Evolutionary conservation across 2,113 vertebrate species (phyloP), one percentile per base, ranked within the genome.

Genomic region (Drymodes brunneopygia): DNA sequence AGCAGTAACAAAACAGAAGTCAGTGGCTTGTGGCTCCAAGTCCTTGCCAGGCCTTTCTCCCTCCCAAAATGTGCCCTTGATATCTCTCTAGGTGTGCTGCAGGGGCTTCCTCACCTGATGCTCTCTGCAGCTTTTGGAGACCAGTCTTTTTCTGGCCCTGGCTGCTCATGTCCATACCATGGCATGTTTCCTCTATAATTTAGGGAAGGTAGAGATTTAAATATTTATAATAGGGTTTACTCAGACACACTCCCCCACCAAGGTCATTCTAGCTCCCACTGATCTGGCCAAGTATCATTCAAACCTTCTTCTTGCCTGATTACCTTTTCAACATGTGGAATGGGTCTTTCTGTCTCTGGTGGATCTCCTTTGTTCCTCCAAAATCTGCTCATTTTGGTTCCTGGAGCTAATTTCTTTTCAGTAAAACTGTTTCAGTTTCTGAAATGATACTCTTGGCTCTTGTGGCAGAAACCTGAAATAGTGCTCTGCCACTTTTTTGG

Each of bases 401-500:
- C 40, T 71, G 33, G 28, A 80, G 18, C 28, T 9, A 13, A 79
- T 72, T 91, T 65, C 20, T 80, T 75, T 81, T 36, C 33, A 50
- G 42, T 61, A 72, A 24, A 53, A 29, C 12, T 15, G 6, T 65
- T 77, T 57, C 19, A 56, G 42, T 58, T 31, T 61, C 50, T 89
- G 62, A 86, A 81, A 74, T 42, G 1, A 61, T 50, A 50, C 15
- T 83, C 42, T 58, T 77, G 53, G 15, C 65, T 88, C n/a, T 38
- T 42, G 36, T 72, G 57, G n/a, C 47, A 88, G 50, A 95, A 88
- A 57, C 19, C 9, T 70, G 60, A 91, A 92, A 57, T 11, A 74
- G 21, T 58, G 36, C 27, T 15, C 5, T 47, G 47, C 40, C 47
- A 67, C 7, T 5, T 44, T 92, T 74, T 86, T 62, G 53, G 24